Conservation (phyloP, 2,888 invertebrate species). For the Troilus luridus region DNA sequence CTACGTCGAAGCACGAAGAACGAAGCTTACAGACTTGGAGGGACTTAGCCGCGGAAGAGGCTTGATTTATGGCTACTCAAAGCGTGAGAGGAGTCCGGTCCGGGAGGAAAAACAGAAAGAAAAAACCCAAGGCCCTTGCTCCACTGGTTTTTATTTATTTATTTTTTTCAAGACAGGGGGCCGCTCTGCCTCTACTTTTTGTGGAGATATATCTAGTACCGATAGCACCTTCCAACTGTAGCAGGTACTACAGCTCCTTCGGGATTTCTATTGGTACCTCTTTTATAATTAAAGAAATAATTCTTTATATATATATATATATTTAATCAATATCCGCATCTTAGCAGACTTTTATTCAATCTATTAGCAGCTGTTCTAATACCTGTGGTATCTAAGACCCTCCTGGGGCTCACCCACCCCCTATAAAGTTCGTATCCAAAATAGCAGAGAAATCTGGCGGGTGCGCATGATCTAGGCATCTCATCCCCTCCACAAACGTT, state of each 20-base stretch:
- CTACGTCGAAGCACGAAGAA: no score
- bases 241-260: background rate
- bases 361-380: no score
- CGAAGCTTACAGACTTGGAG: background rate
- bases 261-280: background rate
- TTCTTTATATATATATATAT: no score
- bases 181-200: conserved; percentile 42
- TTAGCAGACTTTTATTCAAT: no score
- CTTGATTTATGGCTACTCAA: conserved; percentile 45
- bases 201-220: conserved; percentile 33
- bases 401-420: no score
- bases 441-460: no score
- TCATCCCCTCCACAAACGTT: no score
- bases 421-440: no score
- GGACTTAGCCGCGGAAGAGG: background rate
- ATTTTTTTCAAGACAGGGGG: conserved; percentile 35
- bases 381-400: no score
- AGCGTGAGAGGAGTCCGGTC: conserved; percentile 43
- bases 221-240: conserved; percentile 2
- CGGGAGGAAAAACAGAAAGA: background rate
- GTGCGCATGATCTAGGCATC: no score
- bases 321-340: no score
- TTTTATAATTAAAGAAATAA: background rate
- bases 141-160: conserved; percentile 49
- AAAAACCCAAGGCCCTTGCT: conserved; percentile 51